A percentile compares a stretch with the other conserved stretches of the same genome.
These are phyloP conservation scores for Campopleginae sp. DNA, from an alignment of 2,888 invertebrate species.

Conservation along the genomic window DNA sequence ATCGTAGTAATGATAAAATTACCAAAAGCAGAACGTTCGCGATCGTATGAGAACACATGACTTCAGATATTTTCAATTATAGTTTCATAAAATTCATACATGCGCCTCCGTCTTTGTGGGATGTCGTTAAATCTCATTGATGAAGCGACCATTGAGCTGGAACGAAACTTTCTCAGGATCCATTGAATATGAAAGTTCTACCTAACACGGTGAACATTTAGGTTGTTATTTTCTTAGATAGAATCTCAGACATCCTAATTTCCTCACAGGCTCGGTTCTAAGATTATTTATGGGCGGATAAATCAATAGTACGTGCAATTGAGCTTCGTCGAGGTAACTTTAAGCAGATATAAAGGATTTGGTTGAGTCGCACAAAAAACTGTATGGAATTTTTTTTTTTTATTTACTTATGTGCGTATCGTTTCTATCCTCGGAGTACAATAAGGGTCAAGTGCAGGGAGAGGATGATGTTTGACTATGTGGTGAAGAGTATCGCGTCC, in stretches of 20 bases:
- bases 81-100: no score
- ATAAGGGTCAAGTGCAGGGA: not conserved
- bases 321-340: not conserved
- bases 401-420: not conserved
- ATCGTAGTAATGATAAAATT: not conserved
- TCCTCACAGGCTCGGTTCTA: not conserved
- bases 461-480: conserved; percentile 31
- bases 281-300: not conserved
- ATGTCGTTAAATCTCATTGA: no score
- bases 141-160: no score
- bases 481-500: conserved; percentile 10
- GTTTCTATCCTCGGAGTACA: not conserved
- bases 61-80: no score
- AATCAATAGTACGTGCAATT: not conserved
- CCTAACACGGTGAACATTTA: not conserved
- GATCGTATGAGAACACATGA: no score
- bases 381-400: conserved; percentile 8
- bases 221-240: not conserved
- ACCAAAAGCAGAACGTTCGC: not conserved
- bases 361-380: not conserved
- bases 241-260: not conserved
- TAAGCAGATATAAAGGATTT: not conserved
- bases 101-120: no score
- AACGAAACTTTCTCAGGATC: no score
- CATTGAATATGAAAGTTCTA: not conserved